Percentiles rank a stretch among this genome's conserved stretches.
phyloP scores from a whole-genome alignment of 2,797 vertebrate species.

The Dendrocincla fuliginosa region DNA sequence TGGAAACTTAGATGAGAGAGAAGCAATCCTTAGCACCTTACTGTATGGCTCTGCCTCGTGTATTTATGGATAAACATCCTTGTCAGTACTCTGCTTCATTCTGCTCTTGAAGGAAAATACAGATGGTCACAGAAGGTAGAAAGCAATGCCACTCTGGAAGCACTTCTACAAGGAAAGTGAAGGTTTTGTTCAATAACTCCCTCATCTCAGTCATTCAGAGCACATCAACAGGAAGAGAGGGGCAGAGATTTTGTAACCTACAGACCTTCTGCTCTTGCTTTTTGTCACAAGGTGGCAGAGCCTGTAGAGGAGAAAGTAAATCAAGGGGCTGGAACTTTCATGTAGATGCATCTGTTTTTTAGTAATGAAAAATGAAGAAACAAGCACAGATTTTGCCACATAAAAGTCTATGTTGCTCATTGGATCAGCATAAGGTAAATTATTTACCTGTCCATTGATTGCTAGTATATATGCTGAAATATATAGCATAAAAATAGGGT shows the following conservation, averaged over 20 bases:
- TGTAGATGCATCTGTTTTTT: background rate
- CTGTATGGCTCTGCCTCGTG: background rate
- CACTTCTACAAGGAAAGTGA: background rate
- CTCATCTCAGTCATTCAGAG: background rate
- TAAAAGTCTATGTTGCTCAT: background rate
- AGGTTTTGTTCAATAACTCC: background rate
- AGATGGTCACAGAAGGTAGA: background rate
- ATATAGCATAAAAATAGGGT: background rate
- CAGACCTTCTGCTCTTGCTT: background rate
- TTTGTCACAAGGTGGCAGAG: background rate
- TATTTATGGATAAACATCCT: conserved; percentile 12
- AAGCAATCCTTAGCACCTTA: background rate
- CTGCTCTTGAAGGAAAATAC: background rate
- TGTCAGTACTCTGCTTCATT: background rate
- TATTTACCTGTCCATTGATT: background rate
- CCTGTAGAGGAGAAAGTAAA: background rate
- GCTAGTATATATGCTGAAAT: background rate
- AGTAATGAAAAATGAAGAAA: background rate
- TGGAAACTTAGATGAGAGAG: background rate
- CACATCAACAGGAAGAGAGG: background rate
- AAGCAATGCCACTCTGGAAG: background rate
- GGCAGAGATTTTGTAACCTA: background rate
- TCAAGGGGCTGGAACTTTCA: background rate
- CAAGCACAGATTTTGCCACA: too few species aligned
- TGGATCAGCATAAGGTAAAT: background rate